phyloP scores from a whole-genome alignment of 2,888 invertebrate species.

The Busseola fusca region DNA sequence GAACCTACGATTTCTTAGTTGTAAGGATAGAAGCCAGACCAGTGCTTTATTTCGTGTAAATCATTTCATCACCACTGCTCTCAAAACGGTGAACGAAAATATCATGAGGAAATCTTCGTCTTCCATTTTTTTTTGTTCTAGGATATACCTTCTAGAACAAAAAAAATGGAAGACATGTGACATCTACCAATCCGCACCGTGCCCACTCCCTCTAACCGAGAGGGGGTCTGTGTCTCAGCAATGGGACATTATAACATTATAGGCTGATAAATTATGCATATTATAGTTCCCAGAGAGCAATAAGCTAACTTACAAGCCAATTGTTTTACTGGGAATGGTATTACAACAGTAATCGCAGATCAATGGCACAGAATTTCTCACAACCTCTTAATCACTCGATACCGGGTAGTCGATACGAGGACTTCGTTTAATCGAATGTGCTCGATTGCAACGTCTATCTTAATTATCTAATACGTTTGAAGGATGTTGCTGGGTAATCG shows the following conservation, averaged over 20 bases:
- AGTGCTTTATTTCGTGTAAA: too few species aligned
- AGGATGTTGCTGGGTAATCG: conserved; percentile 11
- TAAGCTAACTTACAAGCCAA: not conserved
- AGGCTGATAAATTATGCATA: not conserved
- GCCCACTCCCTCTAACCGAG: not conserved
- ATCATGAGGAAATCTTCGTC: too few species aligned
- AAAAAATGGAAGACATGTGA: not conserved
- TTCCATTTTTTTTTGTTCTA: too few species aligned
- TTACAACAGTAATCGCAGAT: conserved; percentile 9
- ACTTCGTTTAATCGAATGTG: conserved; percentile 27
- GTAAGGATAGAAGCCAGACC: not conserved
- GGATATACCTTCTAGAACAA: not conserved
- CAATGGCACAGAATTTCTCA: conserved; percentile 30
- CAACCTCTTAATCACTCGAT: conserved; percentile 14
- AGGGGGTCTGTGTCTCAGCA: not conserved
- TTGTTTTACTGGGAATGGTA: conserved; percentile 1
- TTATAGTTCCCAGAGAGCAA: not conserved
- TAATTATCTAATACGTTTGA: conserved; percentile 16
- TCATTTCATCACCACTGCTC: not conserved
- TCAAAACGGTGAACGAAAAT: not conserved
- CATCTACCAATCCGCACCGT: not conserved
- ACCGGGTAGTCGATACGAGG: conserved; percentile 21
- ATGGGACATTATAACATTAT: not conserved
- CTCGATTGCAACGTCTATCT: conserved; percentile 20
- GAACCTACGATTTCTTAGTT: not conserved